phyloP scores from a whole-genome alignment of 2,888 invertebrate genomes.

The Pseudanteris insignis region DNA sequence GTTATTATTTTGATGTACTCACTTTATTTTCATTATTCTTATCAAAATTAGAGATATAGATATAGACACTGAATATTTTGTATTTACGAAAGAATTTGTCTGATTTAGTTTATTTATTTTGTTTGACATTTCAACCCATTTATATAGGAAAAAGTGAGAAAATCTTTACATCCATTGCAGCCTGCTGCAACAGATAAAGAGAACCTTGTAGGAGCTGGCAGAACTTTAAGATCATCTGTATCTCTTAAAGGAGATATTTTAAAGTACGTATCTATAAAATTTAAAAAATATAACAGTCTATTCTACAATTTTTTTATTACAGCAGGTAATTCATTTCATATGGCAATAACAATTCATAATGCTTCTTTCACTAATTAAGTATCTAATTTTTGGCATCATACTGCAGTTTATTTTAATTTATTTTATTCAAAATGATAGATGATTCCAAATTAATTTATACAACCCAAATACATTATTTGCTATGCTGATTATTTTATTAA shows the following conservation, averaged over 20 bases:
- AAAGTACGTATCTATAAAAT: slow-evolving; percentile 30
- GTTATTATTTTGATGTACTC: background rate
- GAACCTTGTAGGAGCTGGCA: slow-evolving; percentile 75
- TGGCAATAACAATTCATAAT: too few species aligned
- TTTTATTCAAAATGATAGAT: too few species aligned
- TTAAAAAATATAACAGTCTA: too few species aligned
- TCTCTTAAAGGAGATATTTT: slow-evolving; percentile 16
- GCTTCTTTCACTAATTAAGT: too few species aligned
- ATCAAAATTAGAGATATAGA: background rate
- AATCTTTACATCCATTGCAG: slow-evolving; percentile 80
- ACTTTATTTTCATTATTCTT: background rate
- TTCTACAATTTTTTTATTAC: too few species aligned
- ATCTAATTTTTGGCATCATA: too few species aligned
- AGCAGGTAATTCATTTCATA: too few species aligned
- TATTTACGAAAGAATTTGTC: background rate
- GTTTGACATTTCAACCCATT: slow-evolving; percentile 22
- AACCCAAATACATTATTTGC: too few species aligned
- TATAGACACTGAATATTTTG: background rate
- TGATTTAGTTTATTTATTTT: slow-evolving; percentile 4
- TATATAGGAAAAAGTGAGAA: slow-evolving; percentile 64
- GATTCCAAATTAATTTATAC: too few species aligned
- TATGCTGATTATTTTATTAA: too few species aligned
- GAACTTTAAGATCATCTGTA: slow-evolving; percentile 60
- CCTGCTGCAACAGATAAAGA: slow-evolving; percentile 78
- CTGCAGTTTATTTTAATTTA: too few species aligned